Percentiles rank a stretch among this genome's conserved stretches.
These are phyloP conservation scores for Todiramphus saurophagus DNA, from an alignment of 2,113 vertebrate genomes.

Conservation along the genomic window DNA sequence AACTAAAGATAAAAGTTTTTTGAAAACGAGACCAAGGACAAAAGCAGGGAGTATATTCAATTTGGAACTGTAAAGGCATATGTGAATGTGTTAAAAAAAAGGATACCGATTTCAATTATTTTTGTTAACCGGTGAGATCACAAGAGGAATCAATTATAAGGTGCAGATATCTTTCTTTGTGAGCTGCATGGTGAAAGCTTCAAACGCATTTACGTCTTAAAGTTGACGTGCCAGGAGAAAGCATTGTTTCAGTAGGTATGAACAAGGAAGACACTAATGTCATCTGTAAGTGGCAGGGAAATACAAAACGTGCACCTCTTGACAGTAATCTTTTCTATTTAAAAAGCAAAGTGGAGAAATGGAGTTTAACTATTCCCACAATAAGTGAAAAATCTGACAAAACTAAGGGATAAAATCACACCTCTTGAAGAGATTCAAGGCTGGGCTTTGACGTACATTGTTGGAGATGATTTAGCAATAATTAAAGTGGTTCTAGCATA, in stretches of 20 bases:
- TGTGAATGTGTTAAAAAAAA: background rate
- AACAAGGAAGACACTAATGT: background rate
- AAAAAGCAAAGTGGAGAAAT: background rate
- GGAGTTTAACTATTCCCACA: background rate
- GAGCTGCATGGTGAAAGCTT: background rate
- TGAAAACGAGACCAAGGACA: constrained; percentile 19
- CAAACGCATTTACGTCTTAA: background rate
- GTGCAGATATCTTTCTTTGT: background rate
- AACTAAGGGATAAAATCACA: background rate
- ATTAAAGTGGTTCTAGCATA: background rate
- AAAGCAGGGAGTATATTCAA: background rate
- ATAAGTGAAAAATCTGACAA: background rate
- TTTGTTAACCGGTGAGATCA: background rate
- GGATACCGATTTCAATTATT: constrained; percentile 9
- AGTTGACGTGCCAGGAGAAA: background rate
- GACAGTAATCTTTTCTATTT: background rate
- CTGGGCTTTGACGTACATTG: fast-evolving
- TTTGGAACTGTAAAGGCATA: background rate
- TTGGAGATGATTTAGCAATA: background rate
- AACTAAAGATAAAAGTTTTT: constrained; percentile 19
- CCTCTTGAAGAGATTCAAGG: background rate
- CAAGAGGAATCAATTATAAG: constrained; percentile 11
- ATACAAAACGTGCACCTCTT: background rate
- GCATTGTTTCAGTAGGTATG: background rate
- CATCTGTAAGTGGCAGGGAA: background rate